Percentiles rank a stretch among this genome's conserved stretches.
phyloP scores from a whole-genome alignment of 2,888 invertebrate species.

The Drosophila mulleri region DNA sequence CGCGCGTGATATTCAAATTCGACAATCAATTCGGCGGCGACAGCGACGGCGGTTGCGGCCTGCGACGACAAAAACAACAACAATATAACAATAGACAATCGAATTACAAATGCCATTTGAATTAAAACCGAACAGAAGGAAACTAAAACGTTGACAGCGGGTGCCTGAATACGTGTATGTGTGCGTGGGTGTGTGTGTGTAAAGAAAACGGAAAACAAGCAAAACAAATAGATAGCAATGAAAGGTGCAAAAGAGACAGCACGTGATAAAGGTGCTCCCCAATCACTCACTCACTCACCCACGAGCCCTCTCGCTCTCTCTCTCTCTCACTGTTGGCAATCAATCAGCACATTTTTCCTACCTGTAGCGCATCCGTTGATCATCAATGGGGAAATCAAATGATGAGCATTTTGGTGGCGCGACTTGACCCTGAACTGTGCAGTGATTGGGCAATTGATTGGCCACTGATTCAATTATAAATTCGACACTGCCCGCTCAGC shows the following conservation, averaged over 20 bases:
- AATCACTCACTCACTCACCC: slow-evolving; percentile 1
- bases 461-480: slow-evolving; percentile 39
- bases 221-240: slow-evolving; percentile 25
- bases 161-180: not conserved
- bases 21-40: slow-evolving; percentile 68
- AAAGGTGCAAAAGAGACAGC: slow-evolving; percentile 34
- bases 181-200: slow-evolving; percentile 1
- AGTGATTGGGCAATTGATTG: slow-evolving; percentile 26
- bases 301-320: too few species aligned
- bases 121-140: slow-evolving; percentile 55
- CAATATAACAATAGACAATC: slow-evolving; percentile 69
- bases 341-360: slow-evolving; percentile 42
- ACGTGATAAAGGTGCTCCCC: slow-evolving; percentile 7
- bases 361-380: slow-evolving; percentile 47
- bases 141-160: slow-evolving; percentile 23
- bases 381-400: slow-evolving; percentile 51
- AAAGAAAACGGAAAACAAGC: slow-evolving; percentile 37
- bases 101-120: slow-evolving; percentile 75
- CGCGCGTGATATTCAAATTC: slow-evolving; percentile 76
- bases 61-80: slow-evolving; percentile 75
- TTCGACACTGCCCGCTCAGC: slow-evolving; percentile 9
- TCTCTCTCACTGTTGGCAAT: slow-evolving; percentile 36
- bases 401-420: slow-evolving; percentile 14
- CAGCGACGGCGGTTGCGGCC: slow-evolving; percentile 46
- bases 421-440: slow-evolving; percentile 37